Conservation (phyloP, 53 echinoderm and acorn worm genomes). For the Patiria pectinifera region DNA sequence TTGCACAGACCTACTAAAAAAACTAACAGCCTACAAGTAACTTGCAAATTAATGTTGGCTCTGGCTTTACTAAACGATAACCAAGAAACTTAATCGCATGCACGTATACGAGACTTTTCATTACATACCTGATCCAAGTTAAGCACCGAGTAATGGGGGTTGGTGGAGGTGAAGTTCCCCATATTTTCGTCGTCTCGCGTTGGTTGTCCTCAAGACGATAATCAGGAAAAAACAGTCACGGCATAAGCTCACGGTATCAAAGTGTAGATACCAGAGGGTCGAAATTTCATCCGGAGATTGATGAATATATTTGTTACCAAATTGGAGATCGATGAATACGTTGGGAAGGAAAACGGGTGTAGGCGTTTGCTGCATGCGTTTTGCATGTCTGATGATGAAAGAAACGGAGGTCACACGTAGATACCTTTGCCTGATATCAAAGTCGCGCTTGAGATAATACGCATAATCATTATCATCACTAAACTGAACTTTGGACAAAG, state of each 20-base stretch:
- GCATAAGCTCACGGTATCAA: neutral
- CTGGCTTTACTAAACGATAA: no score
- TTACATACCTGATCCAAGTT: constrained; percentile 38
- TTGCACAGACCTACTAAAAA: no score
- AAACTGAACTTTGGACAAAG: constrained; percentile 7
- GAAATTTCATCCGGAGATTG: neutral
- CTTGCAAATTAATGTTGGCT: no score
- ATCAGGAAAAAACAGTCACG: neutral
- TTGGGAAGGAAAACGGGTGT: neutral
- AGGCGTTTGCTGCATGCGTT: neutral
- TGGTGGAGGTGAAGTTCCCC: constrained; percentile 43
- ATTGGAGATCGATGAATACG: neutral
- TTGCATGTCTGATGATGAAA: neutral
- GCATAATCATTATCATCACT: constrained; percentile 4
- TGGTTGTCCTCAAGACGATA: neutral
- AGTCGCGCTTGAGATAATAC: neutral
- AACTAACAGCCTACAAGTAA: no score
- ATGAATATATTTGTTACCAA: neutral
- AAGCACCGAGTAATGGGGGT: constrained; percentile 38
- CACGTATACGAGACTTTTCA: neutral
- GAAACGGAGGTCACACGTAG: neutral
- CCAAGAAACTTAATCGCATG: neutral
- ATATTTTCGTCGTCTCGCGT: neutral
- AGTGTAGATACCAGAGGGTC: neutral
- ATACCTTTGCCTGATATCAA: neutral